Evolutionary conservation across 2,113 vertebrate genomes (phyloP).

Genomic region (Pygathrix nemaeus): DNA sequence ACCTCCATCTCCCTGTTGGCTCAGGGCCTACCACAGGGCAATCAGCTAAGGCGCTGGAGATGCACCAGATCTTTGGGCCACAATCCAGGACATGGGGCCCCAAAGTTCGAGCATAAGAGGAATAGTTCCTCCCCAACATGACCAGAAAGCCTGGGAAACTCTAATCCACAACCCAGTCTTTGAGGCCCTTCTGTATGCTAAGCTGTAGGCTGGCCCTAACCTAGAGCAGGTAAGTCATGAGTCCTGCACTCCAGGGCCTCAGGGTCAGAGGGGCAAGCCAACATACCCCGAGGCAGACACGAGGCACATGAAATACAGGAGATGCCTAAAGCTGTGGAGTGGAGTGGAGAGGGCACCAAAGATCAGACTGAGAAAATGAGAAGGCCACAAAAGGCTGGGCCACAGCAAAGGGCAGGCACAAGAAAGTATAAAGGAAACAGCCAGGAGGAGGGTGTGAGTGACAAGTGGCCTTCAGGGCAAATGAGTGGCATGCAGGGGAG

Average conservation of each 20-base stretch:
- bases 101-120: background rate
- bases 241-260: background rate
- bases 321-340: background rate
- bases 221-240: background rate
- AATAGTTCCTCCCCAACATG: background rate
- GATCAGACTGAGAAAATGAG: background rate
- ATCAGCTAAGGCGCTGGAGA: conserved; percentile 21
- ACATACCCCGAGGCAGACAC: background rate
- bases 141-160: background rate
- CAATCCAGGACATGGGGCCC: background rate
- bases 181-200: background rate
- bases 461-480: background rate
- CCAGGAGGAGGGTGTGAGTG: background rate
- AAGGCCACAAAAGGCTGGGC: background rate
- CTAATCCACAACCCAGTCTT: background rate
- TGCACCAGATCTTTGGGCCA: background rate
- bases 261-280: background rate
- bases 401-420: background rate
- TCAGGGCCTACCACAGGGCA: background rate
- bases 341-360: background rate
- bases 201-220: background rate
- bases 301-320: background rate
- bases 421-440: background rate
- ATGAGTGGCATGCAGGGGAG: background rate
- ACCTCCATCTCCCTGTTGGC: conserved; percentile 5